Percentiles rank a stretch among this genome's conserved stretches.
Evolutionary conservation across 2,797 vertebrate genomes (phyloP).

Genomic region (Trichosurus vulpecula): DNA sequence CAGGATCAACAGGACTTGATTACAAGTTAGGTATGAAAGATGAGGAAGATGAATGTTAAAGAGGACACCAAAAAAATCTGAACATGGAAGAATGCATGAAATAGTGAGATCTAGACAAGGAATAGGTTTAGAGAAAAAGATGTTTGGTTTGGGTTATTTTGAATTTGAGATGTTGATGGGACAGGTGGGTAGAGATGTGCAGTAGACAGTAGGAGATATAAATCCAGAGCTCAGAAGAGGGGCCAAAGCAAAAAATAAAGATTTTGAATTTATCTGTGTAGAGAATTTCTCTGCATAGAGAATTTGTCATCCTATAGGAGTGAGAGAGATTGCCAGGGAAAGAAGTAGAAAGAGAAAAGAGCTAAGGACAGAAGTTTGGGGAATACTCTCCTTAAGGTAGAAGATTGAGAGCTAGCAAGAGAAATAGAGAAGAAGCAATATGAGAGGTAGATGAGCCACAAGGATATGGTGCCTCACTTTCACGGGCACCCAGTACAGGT

Average conservation of each 20-base stretch:
- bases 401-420: background rate
- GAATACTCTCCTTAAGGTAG: background rate
- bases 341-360: background rate
- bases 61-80: background rate
- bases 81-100: background rate
- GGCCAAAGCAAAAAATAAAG: background rate
- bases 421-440: background rate
- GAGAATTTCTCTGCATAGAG: background rate
- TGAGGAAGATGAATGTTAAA: background rate
- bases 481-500: background rate
- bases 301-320: background rate
- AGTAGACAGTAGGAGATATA: accelerated
- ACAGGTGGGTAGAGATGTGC: no score
- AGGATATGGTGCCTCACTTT: background rate
- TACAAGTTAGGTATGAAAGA: background rate
- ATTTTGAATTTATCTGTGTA: background rate
- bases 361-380: background rate
- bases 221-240: background rate
- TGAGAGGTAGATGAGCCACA: background rate
- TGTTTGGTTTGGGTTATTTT: background rate
- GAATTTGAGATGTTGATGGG: background rate
- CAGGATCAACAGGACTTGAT: background rate
- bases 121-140: background rate
- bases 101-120: background rate
- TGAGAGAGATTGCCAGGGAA: background rate